Conservation (phyloP, 2,113 vertebrate genomes). For the Stercorarius parasiticus region DNA sequence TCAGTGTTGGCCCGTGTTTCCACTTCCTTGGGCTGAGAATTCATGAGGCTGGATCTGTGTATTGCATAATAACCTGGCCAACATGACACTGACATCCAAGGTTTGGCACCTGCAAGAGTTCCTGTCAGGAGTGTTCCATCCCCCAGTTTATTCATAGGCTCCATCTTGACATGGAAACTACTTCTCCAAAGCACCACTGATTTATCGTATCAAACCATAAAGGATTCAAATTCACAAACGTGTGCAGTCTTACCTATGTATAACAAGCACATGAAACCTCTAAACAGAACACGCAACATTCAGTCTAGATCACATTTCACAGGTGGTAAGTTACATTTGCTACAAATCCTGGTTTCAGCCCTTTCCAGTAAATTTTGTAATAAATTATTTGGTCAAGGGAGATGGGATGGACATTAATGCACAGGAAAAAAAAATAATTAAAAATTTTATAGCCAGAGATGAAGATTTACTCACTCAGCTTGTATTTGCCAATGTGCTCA, state of each 20-base stretch:
- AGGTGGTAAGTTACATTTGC: neutral
- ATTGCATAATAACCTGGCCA: neutral
- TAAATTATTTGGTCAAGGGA: neutral
- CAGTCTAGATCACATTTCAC: neutral
- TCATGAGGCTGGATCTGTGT: neutral
- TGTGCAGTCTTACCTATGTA: fast-evolving
- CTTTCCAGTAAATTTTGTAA: neutral
- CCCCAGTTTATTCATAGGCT: neutral
- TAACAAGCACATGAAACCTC: neutral
- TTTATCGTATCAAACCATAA: neutral
- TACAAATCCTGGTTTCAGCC: neutral
- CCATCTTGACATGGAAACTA: neutral
- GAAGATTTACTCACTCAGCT: neutral
- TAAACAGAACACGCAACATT: fast-evolving
- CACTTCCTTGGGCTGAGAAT: neutral
- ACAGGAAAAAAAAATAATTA: neutral
- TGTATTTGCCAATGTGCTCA: neutral
- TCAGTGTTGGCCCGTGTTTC: neutral
- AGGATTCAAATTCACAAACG: neutral
- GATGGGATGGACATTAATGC: neutral
- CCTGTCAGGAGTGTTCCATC: neutral
- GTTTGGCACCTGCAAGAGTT: neutral
- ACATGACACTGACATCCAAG: neutral
- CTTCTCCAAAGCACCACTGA: neutral
- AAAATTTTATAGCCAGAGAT: neutral